These are phyloP conservation scores for Passer montanus DNA, from an alignment of 2,113 vertebrate species.

Conservation along the genomic window DNA sequence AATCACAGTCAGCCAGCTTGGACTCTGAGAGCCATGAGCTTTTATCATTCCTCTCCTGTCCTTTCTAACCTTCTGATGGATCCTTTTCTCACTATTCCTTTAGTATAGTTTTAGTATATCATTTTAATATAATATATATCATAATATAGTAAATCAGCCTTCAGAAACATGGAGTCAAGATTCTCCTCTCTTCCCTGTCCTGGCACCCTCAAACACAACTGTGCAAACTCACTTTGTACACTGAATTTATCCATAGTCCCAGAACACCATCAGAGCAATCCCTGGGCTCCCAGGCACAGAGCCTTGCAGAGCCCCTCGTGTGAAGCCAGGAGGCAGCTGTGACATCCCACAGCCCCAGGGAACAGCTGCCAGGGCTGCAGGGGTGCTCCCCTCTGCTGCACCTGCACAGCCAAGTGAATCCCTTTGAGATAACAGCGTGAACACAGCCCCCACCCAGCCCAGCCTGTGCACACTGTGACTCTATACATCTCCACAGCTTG, in stretches of 20 bases:
- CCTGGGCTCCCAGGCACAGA: neutral
- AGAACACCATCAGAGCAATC: neutral
- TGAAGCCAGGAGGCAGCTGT: neutral
- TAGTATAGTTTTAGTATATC: too few species aligned
- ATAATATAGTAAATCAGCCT: too few species aligned
- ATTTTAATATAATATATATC: too few species aligned
- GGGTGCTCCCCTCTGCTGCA: neutral
- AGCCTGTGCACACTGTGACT: neutral
- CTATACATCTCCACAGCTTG: neutral
- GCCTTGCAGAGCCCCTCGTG: rapidly evolving
- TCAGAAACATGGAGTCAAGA: too few species aligned
- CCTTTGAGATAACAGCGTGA: rapidly evolving
- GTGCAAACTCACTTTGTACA: neutral
- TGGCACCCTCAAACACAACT: too few species aligned
- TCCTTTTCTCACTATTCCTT: too few species aligned
- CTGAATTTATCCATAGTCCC: neutral
- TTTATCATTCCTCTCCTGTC: too few species aligned
- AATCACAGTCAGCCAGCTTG: too few species aligned
- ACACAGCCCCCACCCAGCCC: neutral
- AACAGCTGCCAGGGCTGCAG: neutral
- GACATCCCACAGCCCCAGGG: neutral
- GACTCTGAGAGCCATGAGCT: too few species aligned
- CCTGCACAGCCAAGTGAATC: neutral
- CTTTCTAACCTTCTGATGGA: too few species aligned
- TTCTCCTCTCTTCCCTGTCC: too few species aligned